These are phyloP conservation scores for Zoanthus sociatus DNA, from an alignment of 92 coral and sea anemone genomes.

Conservation along the genomic window DNA sequence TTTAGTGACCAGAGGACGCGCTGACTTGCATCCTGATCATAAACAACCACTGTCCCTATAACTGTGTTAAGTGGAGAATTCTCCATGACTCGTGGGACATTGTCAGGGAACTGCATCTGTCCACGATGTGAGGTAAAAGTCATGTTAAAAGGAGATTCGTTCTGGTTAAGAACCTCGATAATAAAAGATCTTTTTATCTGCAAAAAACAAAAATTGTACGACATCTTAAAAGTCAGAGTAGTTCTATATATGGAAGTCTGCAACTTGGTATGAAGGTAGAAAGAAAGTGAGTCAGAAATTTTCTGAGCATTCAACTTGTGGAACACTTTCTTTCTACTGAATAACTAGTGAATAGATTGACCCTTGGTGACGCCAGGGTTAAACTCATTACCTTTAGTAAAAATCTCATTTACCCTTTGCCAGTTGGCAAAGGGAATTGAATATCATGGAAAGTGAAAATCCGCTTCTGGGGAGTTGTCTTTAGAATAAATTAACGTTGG, in stretches of 20 bases:
- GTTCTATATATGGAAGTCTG: not conserved
- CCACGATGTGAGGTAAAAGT: slow-evolving; percentile 78
- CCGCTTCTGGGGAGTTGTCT: too few species aligned
- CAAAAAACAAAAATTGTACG: not conserved
- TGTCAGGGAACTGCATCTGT: slow-evolving; percentile 69
- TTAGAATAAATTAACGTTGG: too few species aligned
- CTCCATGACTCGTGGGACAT: slow-evolving; percentile 76
- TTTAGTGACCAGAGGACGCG: slow-evolving; percentile 73
- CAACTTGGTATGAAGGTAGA: too few species aligned
- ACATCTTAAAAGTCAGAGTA: not conserved
- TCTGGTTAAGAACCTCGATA: slow-evolving; percentile 85
- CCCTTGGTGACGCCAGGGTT: too few species aligned
- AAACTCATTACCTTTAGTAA: too few species aligned
- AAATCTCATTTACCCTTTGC: too few species aligned
- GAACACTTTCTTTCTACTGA: too few species aligned
- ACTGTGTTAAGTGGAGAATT: slow-evolving; percentile 67
- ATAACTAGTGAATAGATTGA: too few species aligned
- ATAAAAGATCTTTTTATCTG: slow-evolving; percentile 82
- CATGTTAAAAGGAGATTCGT: slow-evolving; percentile 88
- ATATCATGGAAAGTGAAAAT: too few species aligned
- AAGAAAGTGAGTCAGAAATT: too few species aligned
- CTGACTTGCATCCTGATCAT: slow-evolving; percentile 78
- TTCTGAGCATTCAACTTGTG: too few species aligned
- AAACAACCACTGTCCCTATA: slow-evolving; percentile 80
- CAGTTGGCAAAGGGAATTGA: too few species aligned